Evolutionary conservation across 2,888 invertebrate genomes (phyloP).

Genomic region (Patella pellucida): DNA sequence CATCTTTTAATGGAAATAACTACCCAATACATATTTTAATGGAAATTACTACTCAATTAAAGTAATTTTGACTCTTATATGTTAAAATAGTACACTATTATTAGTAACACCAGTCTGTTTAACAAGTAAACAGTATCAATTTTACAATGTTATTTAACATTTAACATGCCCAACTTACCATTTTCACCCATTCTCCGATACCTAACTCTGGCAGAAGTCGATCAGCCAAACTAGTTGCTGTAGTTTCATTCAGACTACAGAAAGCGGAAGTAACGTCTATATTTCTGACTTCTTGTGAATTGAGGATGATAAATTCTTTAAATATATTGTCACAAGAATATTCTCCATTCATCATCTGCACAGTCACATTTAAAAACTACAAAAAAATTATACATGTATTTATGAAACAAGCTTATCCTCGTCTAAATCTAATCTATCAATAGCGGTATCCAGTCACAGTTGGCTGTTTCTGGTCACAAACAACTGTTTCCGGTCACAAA

Average conservation of each 20-base stretch:
- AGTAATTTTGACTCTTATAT: no score
- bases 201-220: slow-evolving; percentile 47
- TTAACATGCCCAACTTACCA: slow-evolving; percentile 38
- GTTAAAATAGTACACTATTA: no score
- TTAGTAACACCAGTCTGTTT: no score
- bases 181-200: slow-evolving; percentile 54
- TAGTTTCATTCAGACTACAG: slow-evolving; percentile 45
- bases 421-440: no score
- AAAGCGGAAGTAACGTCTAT: slow-evolving; percentile 47
- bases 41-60: no score
- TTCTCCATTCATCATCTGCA: slow-evolving; percentile 23
- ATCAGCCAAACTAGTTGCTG: slow-evolving; percentile 41
- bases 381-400: no score
- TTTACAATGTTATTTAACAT: not conserved
- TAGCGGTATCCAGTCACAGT: no score
- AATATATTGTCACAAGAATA: slow-evolving; percentile 32
- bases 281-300: slow-evolving; percentile 28
- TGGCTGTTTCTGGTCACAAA: no score
- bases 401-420: no score
- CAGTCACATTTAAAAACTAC: slow-evolving; percentile 33
- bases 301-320: slow-evolving; percentile 32
- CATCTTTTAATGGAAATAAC: no score
- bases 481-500: no score
- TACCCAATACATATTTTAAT: no score
- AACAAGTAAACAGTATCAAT: not conserved